Conservation (phyloP, 2,797 vertebrate species). For the Cuculus canorus region DNA sequence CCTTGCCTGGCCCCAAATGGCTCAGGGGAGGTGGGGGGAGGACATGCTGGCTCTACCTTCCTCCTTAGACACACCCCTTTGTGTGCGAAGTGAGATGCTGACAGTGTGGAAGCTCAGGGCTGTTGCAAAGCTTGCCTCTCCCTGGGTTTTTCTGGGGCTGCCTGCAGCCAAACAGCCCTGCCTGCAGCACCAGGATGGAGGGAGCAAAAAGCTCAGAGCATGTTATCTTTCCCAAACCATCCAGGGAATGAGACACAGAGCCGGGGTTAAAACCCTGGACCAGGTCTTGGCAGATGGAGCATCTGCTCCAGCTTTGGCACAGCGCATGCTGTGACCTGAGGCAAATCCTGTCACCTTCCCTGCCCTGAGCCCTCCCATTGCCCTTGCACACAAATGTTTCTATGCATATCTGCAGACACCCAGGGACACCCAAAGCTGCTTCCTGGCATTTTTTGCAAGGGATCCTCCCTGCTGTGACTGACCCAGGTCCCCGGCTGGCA, state of each 20-base stretch:
- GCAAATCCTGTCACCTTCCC: background rate
- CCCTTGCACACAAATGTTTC: accelerated
- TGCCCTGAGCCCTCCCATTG: background rate
- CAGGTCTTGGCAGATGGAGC: background rate
- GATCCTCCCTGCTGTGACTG: background rate
- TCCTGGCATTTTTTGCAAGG: accelerated
- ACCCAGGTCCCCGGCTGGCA: background rate
- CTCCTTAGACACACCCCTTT: no score
- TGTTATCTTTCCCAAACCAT: accelerated
- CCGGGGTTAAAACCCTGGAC: background rate
- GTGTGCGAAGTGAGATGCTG: background rate
- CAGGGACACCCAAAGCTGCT: accelerated
- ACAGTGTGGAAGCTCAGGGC: no score
- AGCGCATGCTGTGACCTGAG: accelerated
- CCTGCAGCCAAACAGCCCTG: background rate
- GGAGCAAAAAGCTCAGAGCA: background rate
- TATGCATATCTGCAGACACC: accelerated
- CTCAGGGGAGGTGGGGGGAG: background rate
- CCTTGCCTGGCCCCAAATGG: background rate
- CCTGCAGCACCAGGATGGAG: background rate
- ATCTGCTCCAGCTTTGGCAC: background rate
- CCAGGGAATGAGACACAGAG: accelerated
- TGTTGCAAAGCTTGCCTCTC: background rate
- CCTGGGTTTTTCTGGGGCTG: accelerated
- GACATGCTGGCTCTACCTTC: accelerated